These are phyloP conservation scores for Oryzias woworae DNA, from an alignment of 2,113 vertebrate species.

Conservation along the genomic window DNA sequence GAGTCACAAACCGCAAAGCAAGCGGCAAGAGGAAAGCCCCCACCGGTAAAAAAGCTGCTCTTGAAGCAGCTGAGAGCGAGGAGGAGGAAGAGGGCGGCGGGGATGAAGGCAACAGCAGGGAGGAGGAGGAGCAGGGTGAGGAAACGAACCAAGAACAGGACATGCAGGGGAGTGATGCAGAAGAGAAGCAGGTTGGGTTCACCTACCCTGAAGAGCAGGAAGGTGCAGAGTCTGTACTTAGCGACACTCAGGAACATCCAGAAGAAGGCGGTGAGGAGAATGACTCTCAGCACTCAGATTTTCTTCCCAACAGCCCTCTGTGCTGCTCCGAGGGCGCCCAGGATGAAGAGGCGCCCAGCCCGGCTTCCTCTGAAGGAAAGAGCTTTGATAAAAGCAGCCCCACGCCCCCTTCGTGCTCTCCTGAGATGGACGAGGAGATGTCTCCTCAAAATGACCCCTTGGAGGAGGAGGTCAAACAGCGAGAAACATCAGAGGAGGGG, in stretches of 20 bases:
- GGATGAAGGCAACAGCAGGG: slow-evolving; percentile 1
- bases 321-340: slow-evolving; percentile 17
- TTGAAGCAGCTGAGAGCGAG: slow-evolving; percentile 71
- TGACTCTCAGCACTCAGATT: slow-evolving; percentile 22
- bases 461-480: slow-evolving; percentile 12
- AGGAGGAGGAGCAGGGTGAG: slow-evolving; percentile 30
- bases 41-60: slow-evolving; percentile 66
- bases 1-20: slow-evolving; percentile 73
- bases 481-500: slow-evolving; percentile 14
- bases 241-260: slow-evolving; percentile 40
- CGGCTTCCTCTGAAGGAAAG: slow-evolving; percentile 22
- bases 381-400: slow-evolving; percentile 20
- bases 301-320: slow-evolving; percentile 32
- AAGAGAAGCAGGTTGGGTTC: slow-evolving; percentile 33
- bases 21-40: slow-evolving; percentile 83
- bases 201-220: slow-evolving; percentile 26
- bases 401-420: slow-evolving; percentile 19
- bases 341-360: slow-evolving; percentile 30
- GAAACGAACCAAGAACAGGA: slow-evolving; percentile 40
- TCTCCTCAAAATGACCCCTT: slow-evolving; percentile 39
- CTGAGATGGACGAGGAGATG: slow-evolving; percentile 16
- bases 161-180: slow-evolving; percentile 27
- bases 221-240: slow-evolving; percentile 9
- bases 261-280: slow-evolving; percentile 10
- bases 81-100: slow-evolving; percentile 58